Percentiles rank a stretch among this genome's conserved stretches.
These are phyloP conservation scores for Tinea semifulvella DNA, from an alignment of 2,888 invertebrate species.

Conservation along the genomic window DNA sequence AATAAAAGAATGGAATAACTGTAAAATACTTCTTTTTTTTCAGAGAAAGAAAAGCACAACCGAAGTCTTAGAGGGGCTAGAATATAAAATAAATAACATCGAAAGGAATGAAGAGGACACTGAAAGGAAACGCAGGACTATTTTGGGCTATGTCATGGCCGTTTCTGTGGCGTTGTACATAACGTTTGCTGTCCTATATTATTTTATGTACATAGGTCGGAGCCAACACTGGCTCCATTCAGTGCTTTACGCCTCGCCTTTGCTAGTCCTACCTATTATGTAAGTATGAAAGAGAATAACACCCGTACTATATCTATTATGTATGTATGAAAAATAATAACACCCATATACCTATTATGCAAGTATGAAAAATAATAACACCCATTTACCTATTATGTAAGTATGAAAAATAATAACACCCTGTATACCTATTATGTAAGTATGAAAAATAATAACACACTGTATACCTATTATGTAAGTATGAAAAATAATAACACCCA, in stretches of 20 bases:
- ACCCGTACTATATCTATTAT: too few species aligned
- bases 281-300: too few species aligned
- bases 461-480: too few species aligned
- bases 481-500: too few species aligned
- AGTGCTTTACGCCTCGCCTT: slow-evolving; percentile 78
- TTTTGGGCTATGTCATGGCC: slow-evolving; percentile 79
- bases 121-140: slow-evolving; percentile 81
- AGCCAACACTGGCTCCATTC: slow-evolving; percentile 75
- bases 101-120: slow-evolving; percentile 83
- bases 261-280: slow-evolving; percentile 84
- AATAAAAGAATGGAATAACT: too few species aligned
- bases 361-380: too few species aligned
- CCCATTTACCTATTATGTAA: too few species aligned
- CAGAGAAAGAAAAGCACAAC: slow-evolving; percentile 58
- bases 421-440: too few species aligned
- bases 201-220: slow-evolving; percentile 84
- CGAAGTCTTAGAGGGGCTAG: slow-evolving; percentile 74
- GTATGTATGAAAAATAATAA: too few species aligned
- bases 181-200: slow-evolving; percentile 75
- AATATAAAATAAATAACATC: slow-evolving; percentile 81
- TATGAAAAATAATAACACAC: too few species aligned
- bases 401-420: too few species aligned
- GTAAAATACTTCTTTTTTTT: slow-evolving; percentile 20
- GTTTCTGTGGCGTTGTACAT: slow-evolving; percentile 76
- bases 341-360: too few species aligned